Percentiles rank a stretch among this genome's conserved stretches.
These are phyloP conservation scores for Chiridota heheva DNA, from an alignment of 35 echinoderm and acorn worm species.

Conservation along the genomic window DNA sequence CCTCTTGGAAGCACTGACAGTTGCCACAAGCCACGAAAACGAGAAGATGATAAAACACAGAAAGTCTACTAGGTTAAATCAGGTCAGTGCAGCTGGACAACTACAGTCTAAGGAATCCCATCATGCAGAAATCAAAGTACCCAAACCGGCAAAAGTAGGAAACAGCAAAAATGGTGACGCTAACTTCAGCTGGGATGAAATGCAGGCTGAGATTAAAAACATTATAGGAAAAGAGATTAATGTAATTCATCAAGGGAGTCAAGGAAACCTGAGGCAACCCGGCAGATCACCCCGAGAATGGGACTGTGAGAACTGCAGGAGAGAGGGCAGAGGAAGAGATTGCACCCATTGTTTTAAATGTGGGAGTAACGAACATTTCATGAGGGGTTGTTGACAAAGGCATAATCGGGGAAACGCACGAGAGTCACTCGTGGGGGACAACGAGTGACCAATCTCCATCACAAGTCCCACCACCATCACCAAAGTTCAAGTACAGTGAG, in stretches of 20 bases:
- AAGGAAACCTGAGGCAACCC: background rate
- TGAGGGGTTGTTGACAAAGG: slow-evolving; percentile 40
- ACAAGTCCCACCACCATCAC: slow-evolving; percentile 9
- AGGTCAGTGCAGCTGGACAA: background rate
- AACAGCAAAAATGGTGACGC: background rate
- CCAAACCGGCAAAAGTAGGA: background rate
- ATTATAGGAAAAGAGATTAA: background rate
- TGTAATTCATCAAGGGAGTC: slow-evolving; percentile 5
- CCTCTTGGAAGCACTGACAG: slow-evolving; percentile 7
- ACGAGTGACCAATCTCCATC: background rate
- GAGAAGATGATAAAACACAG: background rate
- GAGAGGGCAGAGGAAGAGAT: background rate
- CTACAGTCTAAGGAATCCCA: background rate
- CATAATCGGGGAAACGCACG: slow-evolving; percentile 38
- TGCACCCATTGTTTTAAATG: slow-evolving; percentile 67
- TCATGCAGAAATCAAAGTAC: background rate
- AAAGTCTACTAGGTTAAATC: background rate
- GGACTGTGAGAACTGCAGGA: slow-evolving; percentile 31
- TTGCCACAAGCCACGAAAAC: background rate
- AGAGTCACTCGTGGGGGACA: slow-evolving; percentile 34
- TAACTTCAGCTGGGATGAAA: background rate
- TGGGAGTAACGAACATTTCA: slow-evolving; percentile 54
- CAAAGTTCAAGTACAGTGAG: background rate
- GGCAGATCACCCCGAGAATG: background rate
- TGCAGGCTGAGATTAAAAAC: background rate